phyloP scores from a whole-genome alignment of 2,797 vertebrate species.

The Capromys pilorides region DNA sequence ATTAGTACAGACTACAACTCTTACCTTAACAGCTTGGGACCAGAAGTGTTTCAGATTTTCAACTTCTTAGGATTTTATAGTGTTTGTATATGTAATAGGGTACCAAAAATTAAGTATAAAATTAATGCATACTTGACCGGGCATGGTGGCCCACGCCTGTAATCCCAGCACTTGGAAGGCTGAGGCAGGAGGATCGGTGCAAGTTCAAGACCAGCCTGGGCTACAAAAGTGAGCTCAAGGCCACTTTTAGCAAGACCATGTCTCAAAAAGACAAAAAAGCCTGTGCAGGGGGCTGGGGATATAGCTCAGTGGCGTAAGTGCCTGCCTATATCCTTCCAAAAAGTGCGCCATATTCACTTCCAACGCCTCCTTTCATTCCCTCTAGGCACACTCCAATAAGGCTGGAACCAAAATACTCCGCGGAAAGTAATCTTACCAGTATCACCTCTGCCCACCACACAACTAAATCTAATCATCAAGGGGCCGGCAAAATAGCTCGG shows the following conservation, averaged over 20 bases:
- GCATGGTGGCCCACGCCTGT: no score
- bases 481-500: no score
- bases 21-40: neutral
- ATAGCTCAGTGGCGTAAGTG: no score
- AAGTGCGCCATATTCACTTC: neutral
- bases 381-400: neutral
- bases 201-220: no score
- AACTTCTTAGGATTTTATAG: neutral
- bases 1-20: neutral
- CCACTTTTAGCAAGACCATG: no score
- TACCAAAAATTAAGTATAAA: neutral
- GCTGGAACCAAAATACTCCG: neutral
- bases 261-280: no score
- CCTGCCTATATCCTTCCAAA: neutral
- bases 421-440: neutral
- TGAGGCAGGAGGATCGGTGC: no score
- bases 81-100: neutral
- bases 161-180: no score
- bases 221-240: no score
- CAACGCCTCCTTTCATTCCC: neutral
- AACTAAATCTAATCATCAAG: conserved; percentile 17
- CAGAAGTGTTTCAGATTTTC: neutral
- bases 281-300: neutral
- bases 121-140: neutral
- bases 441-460: neutral